Base-by-base conservation (phyloP, 2,888 invertebrate species). In the Drosophila kokeensis region DNA sequence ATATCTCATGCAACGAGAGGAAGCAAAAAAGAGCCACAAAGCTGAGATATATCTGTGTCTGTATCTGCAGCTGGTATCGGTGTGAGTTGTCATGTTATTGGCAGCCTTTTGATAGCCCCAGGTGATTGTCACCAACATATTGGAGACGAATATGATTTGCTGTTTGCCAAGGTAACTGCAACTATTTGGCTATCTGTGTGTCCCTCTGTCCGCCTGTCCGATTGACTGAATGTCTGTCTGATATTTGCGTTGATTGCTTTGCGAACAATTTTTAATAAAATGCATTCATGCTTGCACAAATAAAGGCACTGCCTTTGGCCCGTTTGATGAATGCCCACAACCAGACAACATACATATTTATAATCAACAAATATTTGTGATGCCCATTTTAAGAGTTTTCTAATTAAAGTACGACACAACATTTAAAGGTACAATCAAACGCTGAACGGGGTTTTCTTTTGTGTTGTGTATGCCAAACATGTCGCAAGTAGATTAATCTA, bases 401-500 rank as follows among this genome's bases (percentile, higher is more conserved):
- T 70, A 79, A 87, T 82, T 84, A 79, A 85, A 81, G 69, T n/a
- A 4, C 27, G 0, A 38, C 40, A 45, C 32, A 15, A n/a, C 8
- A n/a, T 45, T 79, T 62, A 61, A 72, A 55, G 54, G 13, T 50
- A 30, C 36, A 57, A 58, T 27, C 29, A 29, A 45, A 11, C 49
- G 4, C 7, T 24, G 45, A 61, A 40, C n/a, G 10, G 30, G 8
- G 27, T 54, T 57, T 61, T 50, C 55, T 53, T 24, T 30, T 27
- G 15, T 68, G 66, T 78, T 83, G 67, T 74, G 73, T 84, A 89
- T 84, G 87, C 83, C 79, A 69, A 80, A 74, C 83, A 87, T 87
- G 87, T 85, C 82, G 70, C 88, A 88, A 89, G 90, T 90, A 89
- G 89, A 89, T 89, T 89, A 89, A 89, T 89, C 89, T 89, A 89